phyloP scores from a whole-genome alignment of 37 sponge, comb jelly and placozoan genomes.

The Hexactinellida sp. region DNA sequence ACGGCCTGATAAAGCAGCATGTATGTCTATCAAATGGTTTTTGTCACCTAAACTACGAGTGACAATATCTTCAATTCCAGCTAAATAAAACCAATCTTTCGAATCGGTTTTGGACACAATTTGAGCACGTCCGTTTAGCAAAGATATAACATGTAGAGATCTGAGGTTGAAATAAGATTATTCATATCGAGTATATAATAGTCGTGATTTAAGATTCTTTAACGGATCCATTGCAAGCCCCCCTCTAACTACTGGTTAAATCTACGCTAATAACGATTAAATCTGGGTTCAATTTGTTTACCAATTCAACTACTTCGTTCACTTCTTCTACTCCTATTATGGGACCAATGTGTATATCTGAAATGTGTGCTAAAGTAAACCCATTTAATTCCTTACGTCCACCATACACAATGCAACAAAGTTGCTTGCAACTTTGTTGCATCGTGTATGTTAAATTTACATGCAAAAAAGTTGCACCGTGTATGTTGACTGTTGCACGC shows the following conservation, averaged over 20 bases:
- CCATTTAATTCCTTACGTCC: too few species aligned
- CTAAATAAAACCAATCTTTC: slow-evolving; percentile 31
- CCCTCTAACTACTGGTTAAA: slow-evolving; percentile 40
- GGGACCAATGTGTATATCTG: slow-evolving; percentile 81
- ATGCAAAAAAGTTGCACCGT: too few species aligned
- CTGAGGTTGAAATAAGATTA: slow-evolving; percentile 47
- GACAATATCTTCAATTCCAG: slow-evolving; percentile 55
- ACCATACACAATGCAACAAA: too few species aligned
- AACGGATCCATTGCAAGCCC: slow-evolving; percentile 49
- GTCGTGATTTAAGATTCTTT: slow-evolving; percentile 62
- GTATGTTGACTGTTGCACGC: too few species aligned
- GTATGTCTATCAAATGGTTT: slow-evolving; percentile 55
- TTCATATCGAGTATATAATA: slow-evolving; percentile 86
- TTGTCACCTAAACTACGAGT: slow-evolving; percentile 54
- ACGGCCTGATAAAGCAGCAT: slow-evolving; percentile 47
- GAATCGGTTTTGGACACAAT: background rate
- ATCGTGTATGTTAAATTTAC: too few species aligned
- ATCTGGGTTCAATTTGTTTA: slow-evolving; percentile 50
- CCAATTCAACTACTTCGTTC: slow-evolving; percentile 28
- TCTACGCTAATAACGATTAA: slow-evolving; percentile 76
- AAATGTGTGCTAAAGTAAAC: slow-evolving; percentile 54
- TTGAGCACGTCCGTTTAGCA: slow-evolving; percentile 57
- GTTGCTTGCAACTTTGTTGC: too few species aligned
- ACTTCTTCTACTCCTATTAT: slow-evolving; percentile 39
- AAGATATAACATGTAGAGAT: slow-evolving; percentile 34